Base-by-base conservation (phyloP, 1,140 invertebrate species). In the Periplaneta americana region DNA sequence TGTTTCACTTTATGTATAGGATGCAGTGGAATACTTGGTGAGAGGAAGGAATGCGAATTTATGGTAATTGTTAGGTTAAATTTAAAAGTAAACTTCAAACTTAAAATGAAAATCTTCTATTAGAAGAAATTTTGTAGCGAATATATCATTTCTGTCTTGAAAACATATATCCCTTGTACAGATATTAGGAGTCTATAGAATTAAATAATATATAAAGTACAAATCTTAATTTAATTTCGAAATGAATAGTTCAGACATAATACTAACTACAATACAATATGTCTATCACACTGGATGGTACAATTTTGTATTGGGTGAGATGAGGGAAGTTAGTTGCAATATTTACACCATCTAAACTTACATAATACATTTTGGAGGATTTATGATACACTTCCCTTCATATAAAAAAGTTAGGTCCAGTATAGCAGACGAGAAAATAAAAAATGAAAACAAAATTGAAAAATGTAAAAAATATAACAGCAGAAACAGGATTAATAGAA, bases 1-100 rank as follows among this genome's bases (percentile, higher is more conserved):
- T 9, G 13, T 22, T 66, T 66, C 13, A 11, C 4, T 18, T 15
- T 66, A 66, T 28, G 13, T 22, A 18, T n/a, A n/a, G 48, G 22
- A 57, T 57, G 11, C 48, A 28, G 22, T 22, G 22, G n/a, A 66
- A 66, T 28, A n/a, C 1, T 66, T 66, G n/a, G 6, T n/a, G 0
- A 2, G 15, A 13, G 22, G 48, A 0, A n/a, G 48, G n/a, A n/a
- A n/a, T n/a, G n/a, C n/a, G n/a, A n/a, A n/a, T n/a, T n/a, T n/a
- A n/a, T n/a, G n/a, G n/a, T n/a, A n/a, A 84, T 86, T 86, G 83
- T 39, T 80, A 76, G n/a, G 34, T 78, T 83, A n/a, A 84, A 79
- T 81, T 77, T 35, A 18, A 75, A 11, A 66, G 28, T 22, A 66
- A 66, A 66, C 22, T n/a, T 66, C 28, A 22, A 4, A n/a, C 6